phyloP scores from a whole-genome alignment of 2,797 vertebrate genomes.

The Arctocebus calabarensis region DNA sequence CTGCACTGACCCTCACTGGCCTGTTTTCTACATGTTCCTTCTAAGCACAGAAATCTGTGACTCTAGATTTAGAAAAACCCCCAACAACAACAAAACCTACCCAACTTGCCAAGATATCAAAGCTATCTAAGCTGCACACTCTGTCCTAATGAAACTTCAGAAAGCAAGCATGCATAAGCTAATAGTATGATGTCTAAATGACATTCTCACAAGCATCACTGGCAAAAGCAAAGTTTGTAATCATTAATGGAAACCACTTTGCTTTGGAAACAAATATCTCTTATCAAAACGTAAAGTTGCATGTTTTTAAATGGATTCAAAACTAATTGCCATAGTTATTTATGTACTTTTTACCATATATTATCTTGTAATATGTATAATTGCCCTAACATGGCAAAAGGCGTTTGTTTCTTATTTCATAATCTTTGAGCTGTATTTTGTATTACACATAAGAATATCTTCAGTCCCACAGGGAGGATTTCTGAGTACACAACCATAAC shows the following conservation, averaged over 20 bases:
- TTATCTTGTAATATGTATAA: not conserved
- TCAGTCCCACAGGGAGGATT: not conserved
- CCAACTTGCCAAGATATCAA: not conserved
- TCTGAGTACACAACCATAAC: rapidly evolving
- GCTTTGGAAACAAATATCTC: constrained; percentile 15
- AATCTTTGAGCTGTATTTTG: not conserved
- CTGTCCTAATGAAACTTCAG: not conserved
- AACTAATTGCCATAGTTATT: not conserved
- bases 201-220: not conserved
- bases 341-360: not conserved
- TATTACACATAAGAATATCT: not conserved
- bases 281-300: not conserved
- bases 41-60: not conserved
- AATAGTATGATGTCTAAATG: not conserved
- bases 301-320: constrained; percentile 27
- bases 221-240: not conserved
- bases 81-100: not conserved
- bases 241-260: constrained; percentile 47
- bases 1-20: not conserved
- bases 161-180: not conserved
- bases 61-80: not conserved
- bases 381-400: not conserved
- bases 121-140: not conserved
- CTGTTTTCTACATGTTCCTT: not conserved
- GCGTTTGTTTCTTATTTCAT: not conserved